Evolutionary conservation across 2,797 vertebrate species (phyloP).

Genomic region (Pseudochirops cupreus): DNA sequence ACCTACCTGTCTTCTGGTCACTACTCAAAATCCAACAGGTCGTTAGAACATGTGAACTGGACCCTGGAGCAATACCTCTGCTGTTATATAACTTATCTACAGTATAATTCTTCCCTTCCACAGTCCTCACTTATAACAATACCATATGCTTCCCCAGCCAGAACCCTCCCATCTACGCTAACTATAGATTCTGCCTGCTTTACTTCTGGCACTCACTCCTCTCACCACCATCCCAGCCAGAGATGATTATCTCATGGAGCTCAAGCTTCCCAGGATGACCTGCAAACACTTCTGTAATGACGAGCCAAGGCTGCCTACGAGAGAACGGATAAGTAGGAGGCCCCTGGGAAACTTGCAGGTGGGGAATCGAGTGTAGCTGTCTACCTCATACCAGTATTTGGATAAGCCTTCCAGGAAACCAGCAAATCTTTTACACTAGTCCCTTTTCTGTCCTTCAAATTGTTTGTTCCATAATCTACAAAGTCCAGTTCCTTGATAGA

Average conservation of each 20-base stretch:
- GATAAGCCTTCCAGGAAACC: background rate
- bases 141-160: background rate
- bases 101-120: background rate
- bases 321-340: background rate
- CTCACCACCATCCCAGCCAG: background rate
- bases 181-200: constrained; percentile 11
- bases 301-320: background rate
- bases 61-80: background rate
- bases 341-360: background rate
- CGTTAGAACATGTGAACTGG: background rate
- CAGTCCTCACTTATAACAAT: constrained; percentile 1
- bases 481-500: background rate
- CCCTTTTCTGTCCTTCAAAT: background rate
- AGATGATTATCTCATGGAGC: background rate
- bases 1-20: background rate
- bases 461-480: background rate
- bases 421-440: background rate
- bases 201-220: background rate
- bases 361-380: background rate
- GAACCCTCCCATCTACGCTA: background rate
- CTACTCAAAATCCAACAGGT: background rate
- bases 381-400: background rate
- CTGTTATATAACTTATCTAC: background rate
- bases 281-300: background rate
- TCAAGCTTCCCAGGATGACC: background rate